Percentiles rank a stretch among this genome's conserved stretches.
Conservation (phyloP, 2,888 invertebrate genomes). For the Limnephilus marmoratus region DNA sequence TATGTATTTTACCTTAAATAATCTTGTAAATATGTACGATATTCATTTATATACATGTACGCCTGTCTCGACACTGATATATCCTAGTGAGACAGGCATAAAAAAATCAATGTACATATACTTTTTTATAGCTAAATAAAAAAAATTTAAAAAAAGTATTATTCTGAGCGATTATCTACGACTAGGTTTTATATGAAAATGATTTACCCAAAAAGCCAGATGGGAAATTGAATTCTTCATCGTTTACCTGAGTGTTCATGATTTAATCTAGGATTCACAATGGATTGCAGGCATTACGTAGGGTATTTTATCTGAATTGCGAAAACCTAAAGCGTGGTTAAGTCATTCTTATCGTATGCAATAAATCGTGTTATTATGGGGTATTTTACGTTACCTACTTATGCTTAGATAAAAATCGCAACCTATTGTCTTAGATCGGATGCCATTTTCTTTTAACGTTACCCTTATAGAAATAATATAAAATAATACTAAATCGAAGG, state of each 20-base stretch:
- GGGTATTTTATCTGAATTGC: conserved; percentile 3
- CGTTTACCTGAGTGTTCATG: background rate
- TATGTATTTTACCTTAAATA: too few species aligned
- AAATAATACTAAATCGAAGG: background rate
- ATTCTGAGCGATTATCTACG: too few species aligned
- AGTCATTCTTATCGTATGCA: conserved; percentile 2
- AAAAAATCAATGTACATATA: too few species aligned
- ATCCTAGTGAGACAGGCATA: too few species aligned
- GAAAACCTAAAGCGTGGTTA: background rate
- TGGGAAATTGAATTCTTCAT: background rate
- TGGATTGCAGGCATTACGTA: background rate
- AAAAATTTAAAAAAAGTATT: too few species aligned
- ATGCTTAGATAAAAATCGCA: conserved; percentile 27
- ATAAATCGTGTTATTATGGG: conserved; percentile 35
- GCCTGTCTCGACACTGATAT: too few species aligned
- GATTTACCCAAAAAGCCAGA: background rate
- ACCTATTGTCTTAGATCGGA: conserved; percentile 14
- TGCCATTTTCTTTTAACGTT: conserved; percentile 7
- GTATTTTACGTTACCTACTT: conserved; percentile 20
- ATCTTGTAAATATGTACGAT: too few species aligned
- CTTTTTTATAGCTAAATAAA: too few species aligned
- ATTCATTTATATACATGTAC: too few species aligned
- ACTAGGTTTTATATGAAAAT: background rate
- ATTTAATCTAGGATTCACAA: background rate
- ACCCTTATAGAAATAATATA: background rate